Evolutionary conservation across 2,113 vertebrate genomes (phyloP).

Genomic region (Archilochus colubris): DNA sequence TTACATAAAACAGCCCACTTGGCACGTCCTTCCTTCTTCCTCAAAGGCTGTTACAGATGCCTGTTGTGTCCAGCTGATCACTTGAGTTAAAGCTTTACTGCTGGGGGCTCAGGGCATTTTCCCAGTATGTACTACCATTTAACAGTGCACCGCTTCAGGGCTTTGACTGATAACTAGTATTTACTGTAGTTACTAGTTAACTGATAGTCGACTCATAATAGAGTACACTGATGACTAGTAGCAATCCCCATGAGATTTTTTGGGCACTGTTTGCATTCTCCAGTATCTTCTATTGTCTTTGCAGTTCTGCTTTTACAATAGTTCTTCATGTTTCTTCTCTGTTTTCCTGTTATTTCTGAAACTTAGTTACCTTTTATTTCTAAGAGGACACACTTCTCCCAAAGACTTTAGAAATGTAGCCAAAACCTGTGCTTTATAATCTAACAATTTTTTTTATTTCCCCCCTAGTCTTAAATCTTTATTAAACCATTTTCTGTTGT

Average conservation of each 20-base stretch:
- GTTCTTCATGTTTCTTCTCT: background rate
- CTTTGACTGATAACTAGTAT: background rate
- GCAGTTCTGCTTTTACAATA: background rate
- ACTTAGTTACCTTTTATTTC: background rate
- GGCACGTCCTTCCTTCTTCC: background rate
- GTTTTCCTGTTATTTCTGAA: background rate
- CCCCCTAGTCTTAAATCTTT: background rate
- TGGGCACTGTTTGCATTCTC: background rate
- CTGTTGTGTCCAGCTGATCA: background rate
- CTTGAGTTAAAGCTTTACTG: background rate
- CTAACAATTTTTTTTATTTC: background rate
- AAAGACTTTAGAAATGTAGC: background rate
- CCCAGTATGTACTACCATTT: accelerated
- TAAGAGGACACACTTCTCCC: background rate
- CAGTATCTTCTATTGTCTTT: background rate
- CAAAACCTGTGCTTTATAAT: background rate
- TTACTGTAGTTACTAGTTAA: no score
- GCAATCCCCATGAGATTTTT: background rate
- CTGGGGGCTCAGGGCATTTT: background rate
- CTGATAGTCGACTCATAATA: no score
- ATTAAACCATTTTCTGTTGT: background rate
- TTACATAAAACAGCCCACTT: background rate
- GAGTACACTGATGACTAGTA: background rate
- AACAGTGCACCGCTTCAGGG: background rate
- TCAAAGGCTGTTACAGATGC: background rate